Conservation (phyloP, 2,797 vertebrate species). For the Aeoliscus strigatus region DNA sequence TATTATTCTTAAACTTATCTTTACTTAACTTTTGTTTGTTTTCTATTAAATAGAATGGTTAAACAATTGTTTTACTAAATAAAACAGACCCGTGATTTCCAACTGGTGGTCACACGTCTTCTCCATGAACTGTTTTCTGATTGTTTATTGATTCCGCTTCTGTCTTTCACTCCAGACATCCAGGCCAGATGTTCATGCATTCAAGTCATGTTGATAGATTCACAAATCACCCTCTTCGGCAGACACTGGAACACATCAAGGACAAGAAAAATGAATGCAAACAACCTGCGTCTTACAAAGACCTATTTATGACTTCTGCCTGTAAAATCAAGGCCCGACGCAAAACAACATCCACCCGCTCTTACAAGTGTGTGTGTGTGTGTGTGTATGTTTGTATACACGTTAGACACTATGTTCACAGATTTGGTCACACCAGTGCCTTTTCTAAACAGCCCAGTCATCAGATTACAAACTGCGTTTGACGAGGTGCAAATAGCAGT, state of each 20-base stretch:
- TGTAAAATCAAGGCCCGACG: constrained; percentile 9
- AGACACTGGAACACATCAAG: no score
- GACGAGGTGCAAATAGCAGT: constrained; percentile 76
- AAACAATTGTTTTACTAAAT: no score
- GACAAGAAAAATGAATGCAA: no score
- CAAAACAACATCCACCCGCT: constrained; percentile 19
- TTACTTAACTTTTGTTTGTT: no score
- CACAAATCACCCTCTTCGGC: no score
- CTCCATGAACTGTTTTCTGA: no score
- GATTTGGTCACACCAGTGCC: constrained; percentile 57
- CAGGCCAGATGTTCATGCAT: constrained; percentile 24
- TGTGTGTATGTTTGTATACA: no score
- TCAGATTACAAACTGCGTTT: constrained; percentile 73
- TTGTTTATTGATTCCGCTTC: constrained; percentile 18
- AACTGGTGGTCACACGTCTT: no score
- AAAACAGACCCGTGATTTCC: no score
- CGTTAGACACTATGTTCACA: constrained; percentile 42
- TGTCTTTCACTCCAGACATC: constrained; percentile 7
- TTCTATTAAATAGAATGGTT: no score
- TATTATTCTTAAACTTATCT: no score
- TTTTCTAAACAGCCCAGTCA: constrained; percentile 69
- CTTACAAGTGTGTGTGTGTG: constrained; percentile 12
- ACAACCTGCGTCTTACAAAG: no score
- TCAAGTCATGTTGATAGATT: constrained; percentile 9
- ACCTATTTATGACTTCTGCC: constrained; percentile 14